Evolutionary conservation across 2,888 invertebrate species (phyloP), one percentile per base, ranked within the genome.

Genomic region (Volucella bombylans): DNA sequence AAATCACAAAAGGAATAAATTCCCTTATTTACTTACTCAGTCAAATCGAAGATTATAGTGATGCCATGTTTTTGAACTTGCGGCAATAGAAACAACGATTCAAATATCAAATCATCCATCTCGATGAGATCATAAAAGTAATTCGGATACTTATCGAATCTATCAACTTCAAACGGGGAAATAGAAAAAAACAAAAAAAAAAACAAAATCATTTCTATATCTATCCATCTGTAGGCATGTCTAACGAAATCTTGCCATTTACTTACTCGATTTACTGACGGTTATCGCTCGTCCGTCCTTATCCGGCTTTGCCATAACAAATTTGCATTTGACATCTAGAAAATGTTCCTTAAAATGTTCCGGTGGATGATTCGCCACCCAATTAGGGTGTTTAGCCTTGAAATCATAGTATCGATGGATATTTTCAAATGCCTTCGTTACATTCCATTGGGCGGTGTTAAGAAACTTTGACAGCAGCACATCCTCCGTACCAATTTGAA

Each of bases 31-130:
- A 87, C 88, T 80, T 77, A 91, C 91, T 90, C 90, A 52, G 88
- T 89, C 12, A 91, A 80, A 80, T 91, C 91, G 57, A 89, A 89
- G 38, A 91, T 90, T n/a, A 91, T 88, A 8, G 90, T 90, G 43
- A 90, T 87, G 23, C 91, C 91, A 69, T 88, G 86, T 67, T 89
- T 88, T 74, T 91, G 91, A 1, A 89, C 89, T n/a, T 87, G 87
- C 0, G 91, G 91, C 38, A 91, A 54, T 71, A 90, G 81, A 52
- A 91, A 81, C 38, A 91, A 49, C 0, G 91, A 89, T 79, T 91
- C 91, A 79, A 90, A 90, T 55, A 90, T 88, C 43, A 91, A 87
- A 87, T 91, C 91, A 86, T 91, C 91, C 86, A 91, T 90, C 87
- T 91, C 91, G 43, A 90, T 87, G 8, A 90, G 87, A 72, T 90